Evolutionary conservation across 2,888 invertebrate genomes (phyloP), one percentile per base, ranked within the genome.

Genomic region (Sycophila texana): DNA sequence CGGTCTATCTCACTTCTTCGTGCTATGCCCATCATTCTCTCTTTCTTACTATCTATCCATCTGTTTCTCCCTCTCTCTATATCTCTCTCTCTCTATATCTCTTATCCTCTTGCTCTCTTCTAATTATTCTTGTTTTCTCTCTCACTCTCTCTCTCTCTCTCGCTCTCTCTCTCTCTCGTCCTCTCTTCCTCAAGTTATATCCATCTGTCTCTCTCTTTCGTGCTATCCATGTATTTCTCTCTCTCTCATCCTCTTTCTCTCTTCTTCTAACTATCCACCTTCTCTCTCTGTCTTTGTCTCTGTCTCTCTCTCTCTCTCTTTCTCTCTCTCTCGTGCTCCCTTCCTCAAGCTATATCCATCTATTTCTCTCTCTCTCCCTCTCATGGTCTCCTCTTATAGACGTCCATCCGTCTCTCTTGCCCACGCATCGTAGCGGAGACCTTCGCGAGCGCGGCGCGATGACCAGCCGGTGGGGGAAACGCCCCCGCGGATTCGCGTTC

Each of bases 381-480:
- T 10, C 26, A 3, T 26, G 5, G 13, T 13, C 12, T 22, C 18
- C 58, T 20, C 20, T 22, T 18, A 13, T 22, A 18, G 22, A 10
- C 13, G 14, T 22, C 12, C 18, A 18, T 20, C 4, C 14, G 14
- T 14, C 12, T 4, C 3, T 30, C n/a, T 63, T 18, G 18, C 18
- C 47, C 30, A 63, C 63, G 53, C 53, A 16, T n/a, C 53, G n/a
- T 18, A 80, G 74, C 60, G 74, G 80, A 75, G 74, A 76, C 72
- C 67, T 81, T 78, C 78, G 49, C 47, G 22, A 39, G 39, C 39
- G 58, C 70, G 51, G 47, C 47, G 22, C 51, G 51, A 39, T 39
- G 39, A 39, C 10, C 53, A 53, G 13, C 18, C 12, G 47, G 55
- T 26, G 55, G 26, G 68, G 30, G 16, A 26, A 16, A 49, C 49